phyloP scores from a whole-genome alignment of 2,113 vertebrate species.

The Tapirus terrestris region DNA sequence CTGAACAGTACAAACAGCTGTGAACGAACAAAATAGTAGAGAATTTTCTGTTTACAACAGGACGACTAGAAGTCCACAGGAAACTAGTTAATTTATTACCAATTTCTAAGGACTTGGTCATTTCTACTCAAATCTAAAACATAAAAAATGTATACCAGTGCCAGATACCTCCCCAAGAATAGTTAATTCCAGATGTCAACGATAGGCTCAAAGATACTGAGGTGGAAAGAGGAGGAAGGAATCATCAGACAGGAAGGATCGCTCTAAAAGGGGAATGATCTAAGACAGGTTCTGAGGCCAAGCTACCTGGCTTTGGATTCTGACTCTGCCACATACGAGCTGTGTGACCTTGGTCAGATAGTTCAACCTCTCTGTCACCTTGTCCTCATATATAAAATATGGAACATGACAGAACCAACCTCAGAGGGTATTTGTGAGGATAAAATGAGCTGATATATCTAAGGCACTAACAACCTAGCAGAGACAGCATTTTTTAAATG shows the following conservation, averaged over 20 bases:
- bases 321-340: neutral
- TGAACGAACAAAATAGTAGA: neutral
- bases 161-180: neutral
- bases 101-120: neutral
- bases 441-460: neutral
- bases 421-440: neutral
- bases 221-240: neutral
- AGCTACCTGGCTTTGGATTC: neutral
- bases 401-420: neutral
- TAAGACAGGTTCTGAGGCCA: neutral
- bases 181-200: neutral
- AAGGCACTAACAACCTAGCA: neutral
- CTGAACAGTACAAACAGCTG: neutral
- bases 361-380: neutral
- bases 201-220: neutral
- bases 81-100: neutral
- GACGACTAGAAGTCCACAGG: neutral
- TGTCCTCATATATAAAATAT: neutral
- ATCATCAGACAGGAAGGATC: neutral
- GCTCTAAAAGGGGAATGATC: neutral
- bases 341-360: neutral
- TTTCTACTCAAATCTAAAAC: constrained; percentile 8
- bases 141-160: neutral
- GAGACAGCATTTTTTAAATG: neutral
- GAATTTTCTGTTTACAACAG: constrained; percentile 28